Conservation (phyloP, 1,140 invertebrate species). For the Aporrectodea caliginosa region DNA sequence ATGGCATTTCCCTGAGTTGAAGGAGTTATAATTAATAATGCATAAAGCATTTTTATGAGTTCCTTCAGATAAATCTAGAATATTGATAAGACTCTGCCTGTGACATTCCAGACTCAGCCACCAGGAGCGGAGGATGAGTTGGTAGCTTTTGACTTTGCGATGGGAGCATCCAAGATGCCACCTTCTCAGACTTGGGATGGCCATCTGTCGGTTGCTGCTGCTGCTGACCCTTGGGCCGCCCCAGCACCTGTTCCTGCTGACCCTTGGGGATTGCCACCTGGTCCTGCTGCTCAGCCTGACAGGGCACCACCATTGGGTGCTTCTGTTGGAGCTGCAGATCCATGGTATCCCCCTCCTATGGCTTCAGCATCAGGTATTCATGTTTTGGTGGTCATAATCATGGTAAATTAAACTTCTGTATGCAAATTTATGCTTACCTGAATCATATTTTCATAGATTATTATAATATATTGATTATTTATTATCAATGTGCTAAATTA, state of each 20-base stretch:
- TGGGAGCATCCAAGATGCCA: not conserved
- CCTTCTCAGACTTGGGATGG: slow-evolving; percentile 11
- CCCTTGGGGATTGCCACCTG: slow-evolving; percentile 13
- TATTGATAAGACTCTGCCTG: too few species aligned
- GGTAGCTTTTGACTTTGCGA: not conserved
- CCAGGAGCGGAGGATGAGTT: not conserved
- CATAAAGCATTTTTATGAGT: too few species aligned
- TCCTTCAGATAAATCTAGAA: too few species aligned
- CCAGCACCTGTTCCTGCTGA: not conserved
- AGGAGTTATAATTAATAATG: too few species aligned
- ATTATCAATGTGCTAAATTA: too few species aligned
- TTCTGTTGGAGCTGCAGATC: not conserved
- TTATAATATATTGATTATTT: not conserved
- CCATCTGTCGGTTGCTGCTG: not conserved
- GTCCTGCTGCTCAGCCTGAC: not conserved
- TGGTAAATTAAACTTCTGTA: too few species aligned
- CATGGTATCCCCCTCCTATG: not conserved
- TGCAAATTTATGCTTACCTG: too few species aligned
- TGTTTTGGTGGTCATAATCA: too few species aligned
- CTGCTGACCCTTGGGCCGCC: slow-evolving; percentile 13
- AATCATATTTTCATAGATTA: not conserved
- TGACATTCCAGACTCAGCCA: not conserved
- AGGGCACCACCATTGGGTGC: not conserved
- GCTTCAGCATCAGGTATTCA: not conserved
- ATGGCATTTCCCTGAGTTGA: too few species aligned